Percentiles rank a stretch among this genome's conserved stretches.
Evolutionary conservation across 1,140 invertebrate genomes (phyloP).

Genomic region (Cydia strobilella): DNA sequence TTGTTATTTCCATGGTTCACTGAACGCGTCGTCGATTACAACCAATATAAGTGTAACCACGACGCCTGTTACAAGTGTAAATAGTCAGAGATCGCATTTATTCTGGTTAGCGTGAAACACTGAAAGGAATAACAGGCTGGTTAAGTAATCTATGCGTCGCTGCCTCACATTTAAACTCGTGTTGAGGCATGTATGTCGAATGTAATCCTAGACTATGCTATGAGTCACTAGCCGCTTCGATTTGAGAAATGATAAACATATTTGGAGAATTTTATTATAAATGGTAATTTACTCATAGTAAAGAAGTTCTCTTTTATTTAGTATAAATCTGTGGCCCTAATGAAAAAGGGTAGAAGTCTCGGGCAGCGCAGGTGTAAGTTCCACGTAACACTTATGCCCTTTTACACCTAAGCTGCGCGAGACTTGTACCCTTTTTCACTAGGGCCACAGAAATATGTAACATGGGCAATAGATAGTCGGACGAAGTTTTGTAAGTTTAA

Average conservation of each 20-base stretch:
- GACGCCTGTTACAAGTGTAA: neutral
- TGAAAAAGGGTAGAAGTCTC: too few species aligned
- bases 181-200: constrained; percentile 20
- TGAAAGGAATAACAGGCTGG: neutral
- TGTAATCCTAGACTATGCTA: neutral
- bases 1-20: neutral
- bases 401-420: too few species aligned
- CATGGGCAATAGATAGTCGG: too few species aligned
- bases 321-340: too few species aligned
- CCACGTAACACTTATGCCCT: too few species aligned
- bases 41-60: neutral
- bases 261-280: neutral
- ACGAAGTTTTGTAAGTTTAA: too few species aligned
- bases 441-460: too few species aligned
- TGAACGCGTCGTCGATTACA: neutral
- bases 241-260: neutral
- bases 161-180: constrained; percentile 29
- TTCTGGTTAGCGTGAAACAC: neutral
- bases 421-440: too few species aligned
- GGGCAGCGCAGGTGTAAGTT: too few species aligned
- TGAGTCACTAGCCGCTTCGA: neutral
- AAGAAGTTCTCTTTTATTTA: too few species aligned
- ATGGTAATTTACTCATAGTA: neutral
- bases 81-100: neutral
- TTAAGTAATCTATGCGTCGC: neutral